Percentiles rank a stretch among this genome's conserved stretches.
phyloP scores from a whole-genome alignment of 2,888 invertebrate genomes.

The Disparrhopalites patrizii region DNA sequence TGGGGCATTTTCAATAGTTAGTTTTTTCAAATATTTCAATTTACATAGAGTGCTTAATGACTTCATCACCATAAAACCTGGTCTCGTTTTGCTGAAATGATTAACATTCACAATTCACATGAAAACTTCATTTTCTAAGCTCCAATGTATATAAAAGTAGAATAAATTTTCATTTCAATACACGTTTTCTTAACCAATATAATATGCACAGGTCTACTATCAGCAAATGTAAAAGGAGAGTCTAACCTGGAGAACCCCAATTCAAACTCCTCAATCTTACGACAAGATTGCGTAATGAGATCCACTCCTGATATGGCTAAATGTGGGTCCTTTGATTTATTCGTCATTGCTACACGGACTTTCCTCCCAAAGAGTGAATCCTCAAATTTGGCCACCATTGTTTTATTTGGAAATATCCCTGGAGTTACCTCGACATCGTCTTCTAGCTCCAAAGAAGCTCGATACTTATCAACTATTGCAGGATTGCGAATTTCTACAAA shows the following conservation, averaged over 20 bases:
- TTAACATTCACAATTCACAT: too few species aligned
- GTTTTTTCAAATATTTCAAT: conserved; percentile 36
- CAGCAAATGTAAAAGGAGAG: too few species aligned
- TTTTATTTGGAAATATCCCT: background rate
- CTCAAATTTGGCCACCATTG: conserved; percentile 7
- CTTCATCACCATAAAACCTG: conserved; percentile 31
- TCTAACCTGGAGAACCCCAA: conserved; percentile 37
- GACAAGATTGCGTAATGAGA: conserved; percentile 31
- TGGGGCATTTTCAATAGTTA: conserved; percentile 39
- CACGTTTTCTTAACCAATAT: too few species aligned
- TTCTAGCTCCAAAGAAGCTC: conserved; percentile 24
- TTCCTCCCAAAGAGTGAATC: conserved; percentile 26
- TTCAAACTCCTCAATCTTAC: conserved; percentile 40
- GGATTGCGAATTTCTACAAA: conserved; percentile 38
- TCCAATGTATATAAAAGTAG: too few species aligned
- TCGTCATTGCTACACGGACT: conserved; percentile 24
- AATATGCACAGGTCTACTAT: too few species aligned
- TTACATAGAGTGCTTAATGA: conserved; percentile 31
- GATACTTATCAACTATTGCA: conserved; percentile 17
- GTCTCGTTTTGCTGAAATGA: conserved; percentile 31
- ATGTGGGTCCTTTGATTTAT: conserved; percentile 21
- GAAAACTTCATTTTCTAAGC: too few species aligned
- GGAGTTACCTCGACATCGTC: background rate
- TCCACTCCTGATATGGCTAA: conserved; percentile 32
- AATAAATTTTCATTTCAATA: too few species aligned